Percentiles rank a stretch among this genome's conserved stretches.
These are phyloP conservation scores for Zenarchopterus dispar DNA, from an alignment of 2,797 vertebrate genomes.

Conservation along the genomic window DNA sequence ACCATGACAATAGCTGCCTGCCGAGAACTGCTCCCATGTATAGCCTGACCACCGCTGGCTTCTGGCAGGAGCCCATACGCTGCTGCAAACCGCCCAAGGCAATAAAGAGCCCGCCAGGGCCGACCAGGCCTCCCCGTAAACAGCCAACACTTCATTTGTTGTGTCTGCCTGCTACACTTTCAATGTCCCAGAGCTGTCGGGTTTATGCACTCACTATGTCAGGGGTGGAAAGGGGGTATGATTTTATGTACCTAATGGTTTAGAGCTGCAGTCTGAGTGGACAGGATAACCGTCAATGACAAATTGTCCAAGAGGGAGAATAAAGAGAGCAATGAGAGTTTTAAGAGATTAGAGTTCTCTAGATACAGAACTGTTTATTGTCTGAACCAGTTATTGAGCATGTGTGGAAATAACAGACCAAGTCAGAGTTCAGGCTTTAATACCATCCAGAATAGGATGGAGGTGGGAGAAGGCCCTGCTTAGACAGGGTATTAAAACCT, in stretches of 20 bases:
- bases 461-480: no score
- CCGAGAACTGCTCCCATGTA: conserved; percentile 64
- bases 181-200: conserved; percentile 29
- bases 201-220: conserved; percentile 69
- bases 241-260: conserved; percentile 60
- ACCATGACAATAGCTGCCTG: conserved; percentile 77
- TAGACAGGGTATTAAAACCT: no score
- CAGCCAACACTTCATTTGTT: conserved; percentile 52
- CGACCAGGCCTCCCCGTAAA: conserved; percentile 58
- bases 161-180: conserved; percentile 54
- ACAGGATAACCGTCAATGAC: conserved; percentile 63
- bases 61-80: conserved; percentile 69
- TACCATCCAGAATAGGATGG: no score
- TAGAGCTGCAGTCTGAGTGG: conserved; percentile 44
- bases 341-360: conserved; percentile 19
- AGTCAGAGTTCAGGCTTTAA: no score
- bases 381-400: background rate
- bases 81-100: conserved; percentile 43
- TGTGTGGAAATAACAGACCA: no score
- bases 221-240: conserved; percentile 26
- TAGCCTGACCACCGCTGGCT: conserved; percentile 61
- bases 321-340: conserved; percentile 43
- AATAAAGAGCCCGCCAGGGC: conserved; percentile 68
- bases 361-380: background rate
- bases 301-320: conserved; percentile 59